Evolutionary conservation across 2,888 invertebrate species (phyloP), one percentile per base, ranked within the genome.

Genomic region (Ligdia adustata): DNA sequence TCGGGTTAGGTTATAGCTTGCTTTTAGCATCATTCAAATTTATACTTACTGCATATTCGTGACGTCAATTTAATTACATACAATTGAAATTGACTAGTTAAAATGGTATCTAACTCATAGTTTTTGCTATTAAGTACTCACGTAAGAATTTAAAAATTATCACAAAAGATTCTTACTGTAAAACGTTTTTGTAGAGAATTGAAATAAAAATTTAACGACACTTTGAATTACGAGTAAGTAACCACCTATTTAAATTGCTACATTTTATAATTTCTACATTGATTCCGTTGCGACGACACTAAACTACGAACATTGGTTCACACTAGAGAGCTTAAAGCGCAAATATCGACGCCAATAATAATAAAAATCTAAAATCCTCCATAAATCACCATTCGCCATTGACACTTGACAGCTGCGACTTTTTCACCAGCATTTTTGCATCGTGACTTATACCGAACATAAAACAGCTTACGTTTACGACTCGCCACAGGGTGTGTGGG

Each of bases 381-480:
- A 40, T 41, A 35, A 27, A 22, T 41, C 38, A 49, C 20, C 29
- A 22, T 28, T 35, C 24, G 35, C 13, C 12, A 27, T 39, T 44
- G 44, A 35, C 40, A 50, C 22, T 40, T 50, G 40, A 44, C 44
- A 50, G 50, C 44, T 50, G 44, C 40, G 32, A 43, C 31, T 38
- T 38, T 33, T 43, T 35, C 35, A 16, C 34, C 37, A 41, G 35
- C 50, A 41, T 50, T 50, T 42, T 41, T 18, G 41, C 45, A 44
- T 44, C 37, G 50, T 35, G 34, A 29, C 33, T 38, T 38, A 32
- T 39, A 32, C 31, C 22, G 13, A 24, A 33, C 50, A 50, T 45
- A 50, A 50, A 50, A 41, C 40, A 37, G 50, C 50, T 50, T 45
- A 50, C 41, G 12, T 50, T 50, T 50, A 41, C 40, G 50, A 45